These are phyloP conservation scores for Avahi laniger DNA, from an alignment of 2,797 vertebrate species.

Conservation along the genomic window DNA sequence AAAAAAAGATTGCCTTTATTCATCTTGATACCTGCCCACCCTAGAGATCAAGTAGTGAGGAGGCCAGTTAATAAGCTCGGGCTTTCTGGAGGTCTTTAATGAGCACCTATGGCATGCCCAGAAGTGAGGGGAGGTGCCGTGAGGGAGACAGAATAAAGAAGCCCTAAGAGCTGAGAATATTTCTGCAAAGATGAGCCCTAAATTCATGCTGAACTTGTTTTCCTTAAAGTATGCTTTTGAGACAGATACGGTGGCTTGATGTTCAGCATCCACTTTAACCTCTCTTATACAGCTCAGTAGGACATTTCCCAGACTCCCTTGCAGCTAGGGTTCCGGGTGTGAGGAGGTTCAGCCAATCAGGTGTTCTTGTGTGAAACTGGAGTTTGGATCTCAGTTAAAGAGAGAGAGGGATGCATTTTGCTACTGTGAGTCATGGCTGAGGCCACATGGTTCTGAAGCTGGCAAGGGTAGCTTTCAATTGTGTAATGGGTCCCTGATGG, in stretches of 20 bases:
- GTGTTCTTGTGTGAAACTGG: background rate
- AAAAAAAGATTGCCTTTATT: slow-evolving; percentile 52
- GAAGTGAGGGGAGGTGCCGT: background rate
- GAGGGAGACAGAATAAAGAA: slow-evolving; percentile 46
- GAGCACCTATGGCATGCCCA: background rate
- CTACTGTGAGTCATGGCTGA: background rate
- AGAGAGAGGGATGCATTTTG: background rate
- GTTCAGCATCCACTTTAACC: background rate
- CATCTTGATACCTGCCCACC: slow-evolving; percentile 57
- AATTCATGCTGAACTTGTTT: slow-evolving; percentile 5
- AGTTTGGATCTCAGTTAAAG: slow-evolving; percentile 4
- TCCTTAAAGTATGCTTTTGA: slow-evolving; percentile 27
- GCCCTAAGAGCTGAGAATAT: background rate
- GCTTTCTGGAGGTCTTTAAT: slow-evolving; percentile 58
- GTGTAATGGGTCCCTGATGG: background rate
- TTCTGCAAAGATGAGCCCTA: slow-evolving; percentile 21
- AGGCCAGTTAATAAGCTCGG: slow-evolving; percentile 18
- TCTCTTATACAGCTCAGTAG: background rate
- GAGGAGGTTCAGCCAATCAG: background rate
- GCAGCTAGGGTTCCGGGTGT: slow-evolving; percentile 15
- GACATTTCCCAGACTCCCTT: slow-evolving; percentile 35
- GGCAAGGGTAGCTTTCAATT: background rate
- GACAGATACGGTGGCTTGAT: background rate
- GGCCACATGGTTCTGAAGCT: background rate
- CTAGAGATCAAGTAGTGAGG: slow-evolving; percentile 50